Percentiles rank a stretch among this genome's conserved stretches.
Conservation (phyloP, 2,113 vertebrate species). For the Mionectes macconnelli region DNA sequence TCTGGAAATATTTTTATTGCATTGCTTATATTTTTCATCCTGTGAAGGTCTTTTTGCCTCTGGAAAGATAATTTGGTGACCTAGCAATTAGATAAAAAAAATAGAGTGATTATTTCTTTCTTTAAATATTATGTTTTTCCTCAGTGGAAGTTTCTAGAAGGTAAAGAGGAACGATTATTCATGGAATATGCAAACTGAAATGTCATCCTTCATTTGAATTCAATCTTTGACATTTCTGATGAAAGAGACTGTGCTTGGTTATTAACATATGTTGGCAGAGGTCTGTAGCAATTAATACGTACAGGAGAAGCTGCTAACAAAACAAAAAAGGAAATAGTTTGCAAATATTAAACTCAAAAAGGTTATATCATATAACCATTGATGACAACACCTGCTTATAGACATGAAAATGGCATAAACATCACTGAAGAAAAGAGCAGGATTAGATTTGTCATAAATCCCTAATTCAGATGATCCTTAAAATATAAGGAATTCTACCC, state of each 20-base stretch:
- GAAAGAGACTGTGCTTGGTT: constrained; percentile 1
- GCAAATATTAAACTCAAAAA: constrained; percentile 19
- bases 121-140: background rate
- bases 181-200: background rate
- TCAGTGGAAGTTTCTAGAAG: background rate
- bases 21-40: background rate
- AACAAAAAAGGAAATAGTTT: constrained; percentile 41
- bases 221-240: constrained; percentile 28
- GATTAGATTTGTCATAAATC: background rate
- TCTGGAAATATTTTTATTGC: background rate
- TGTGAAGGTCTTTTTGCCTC: background rate
- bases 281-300: constrained; percentile 38
- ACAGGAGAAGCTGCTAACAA: constrained; percentile 17
- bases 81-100: background rate
- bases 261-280: constrained; percentile 12
- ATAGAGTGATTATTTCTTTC: rapidly evolving
- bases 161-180: background rate
- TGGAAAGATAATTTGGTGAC: background rate
- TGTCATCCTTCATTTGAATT: constrained; percentile 35
- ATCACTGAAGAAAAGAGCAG: background rate
- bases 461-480: background rate
- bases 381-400: background rate
- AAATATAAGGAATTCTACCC: background rate
- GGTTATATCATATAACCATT: constrained; percentile 8
- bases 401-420: background rate